Percentiles rank a stretch among this genome's conserved stretches.
Conservation (phyloP, 2,888 invertebrate genomes). For the Hydroisotoma schaefferi region DNA sequence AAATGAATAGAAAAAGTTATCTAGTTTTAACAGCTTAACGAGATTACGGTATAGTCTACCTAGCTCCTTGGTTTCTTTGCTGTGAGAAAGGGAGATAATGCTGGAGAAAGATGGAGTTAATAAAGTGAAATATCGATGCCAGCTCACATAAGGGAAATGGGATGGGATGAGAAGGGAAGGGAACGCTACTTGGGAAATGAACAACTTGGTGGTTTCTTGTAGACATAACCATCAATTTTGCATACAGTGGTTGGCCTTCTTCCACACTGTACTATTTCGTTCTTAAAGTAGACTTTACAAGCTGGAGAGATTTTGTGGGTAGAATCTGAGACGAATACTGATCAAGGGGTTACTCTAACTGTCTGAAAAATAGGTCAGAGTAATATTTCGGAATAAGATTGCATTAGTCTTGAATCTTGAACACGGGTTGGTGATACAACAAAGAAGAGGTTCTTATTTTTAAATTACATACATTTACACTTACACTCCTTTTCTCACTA, state of each 20-base stretch:
- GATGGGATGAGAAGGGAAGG: slow-evolving; percentile 4
- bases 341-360: slow-evolving; percentile 10
- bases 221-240: slow-evolving; percentile 15
- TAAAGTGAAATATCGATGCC: neutral
- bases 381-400: neutral
- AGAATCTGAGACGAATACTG: slow-evolving; percentile 15
- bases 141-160: neutral
- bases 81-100: too few species aligned
- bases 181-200: neutral
- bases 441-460: too few species aligned
- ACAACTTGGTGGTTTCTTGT: slow-evolving; percentile 9
- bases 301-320: slow-evolving; percentile 1
- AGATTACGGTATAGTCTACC: too few species aligned
- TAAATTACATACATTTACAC: too few species aligned
- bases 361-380: neutral
- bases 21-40: too few species aligned
- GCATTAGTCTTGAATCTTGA: neutral
- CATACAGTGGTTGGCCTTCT: too few species aligned
- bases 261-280: too few species aligned
- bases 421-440: too few species aligned
- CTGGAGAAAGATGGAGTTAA: neutral
- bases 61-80: too few species aligned
- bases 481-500: neutral
- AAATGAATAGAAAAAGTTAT: too few species aligned
- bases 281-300: neutral